Conservation (phyloP, 2,113 vertebrate species). For the Bucco capensis region DNA sequence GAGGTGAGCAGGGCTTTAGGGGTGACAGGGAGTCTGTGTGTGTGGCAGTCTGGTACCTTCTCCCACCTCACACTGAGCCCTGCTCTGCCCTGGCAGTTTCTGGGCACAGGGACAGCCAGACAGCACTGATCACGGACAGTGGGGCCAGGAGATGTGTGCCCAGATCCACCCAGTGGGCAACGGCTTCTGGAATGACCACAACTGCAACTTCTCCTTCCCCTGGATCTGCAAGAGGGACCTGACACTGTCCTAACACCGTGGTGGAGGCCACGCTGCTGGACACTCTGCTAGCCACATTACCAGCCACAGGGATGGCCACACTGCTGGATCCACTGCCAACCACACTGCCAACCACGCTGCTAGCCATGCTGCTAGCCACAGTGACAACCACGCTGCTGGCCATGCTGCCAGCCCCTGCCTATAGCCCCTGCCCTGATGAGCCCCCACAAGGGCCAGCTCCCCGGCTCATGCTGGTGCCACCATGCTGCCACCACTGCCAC, state of each 20-base stretch:
- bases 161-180: not conserved
- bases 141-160: not conserved
- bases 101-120: not conserved
- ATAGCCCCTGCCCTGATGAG: too few species aligned
- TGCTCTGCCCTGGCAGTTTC: not conserved
- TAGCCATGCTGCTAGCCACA: too few species aligned
- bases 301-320: too few species aligned
- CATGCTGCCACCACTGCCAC: too few species aligned
- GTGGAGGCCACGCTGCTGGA: too few species aligned
- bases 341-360: too few species aligned
- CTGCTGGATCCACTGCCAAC: too few species aligned
- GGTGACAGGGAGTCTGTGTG: not conserved
- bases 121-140: not conserved
- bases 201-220: conserved; percentile 39
- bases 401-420: too few species aligned
- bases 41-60: not conserved
- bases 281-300: too few species aligned
- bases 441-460: too few species aligned
- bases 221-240: conserved; percentile 29
- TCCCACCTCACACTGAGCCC: rapidly evolving
- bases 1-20: not conserved
- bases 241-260: rapidly evolving
- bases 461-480: too few species aligned
- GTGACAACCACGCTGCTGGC: too few species aligned
- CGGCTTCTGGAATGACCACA: conserved; percentile 14